phyloP scores from a whole-genome alignment of 1,140 invertebrate genomes.

The Trachymyrmex cornetzi region DNA sequence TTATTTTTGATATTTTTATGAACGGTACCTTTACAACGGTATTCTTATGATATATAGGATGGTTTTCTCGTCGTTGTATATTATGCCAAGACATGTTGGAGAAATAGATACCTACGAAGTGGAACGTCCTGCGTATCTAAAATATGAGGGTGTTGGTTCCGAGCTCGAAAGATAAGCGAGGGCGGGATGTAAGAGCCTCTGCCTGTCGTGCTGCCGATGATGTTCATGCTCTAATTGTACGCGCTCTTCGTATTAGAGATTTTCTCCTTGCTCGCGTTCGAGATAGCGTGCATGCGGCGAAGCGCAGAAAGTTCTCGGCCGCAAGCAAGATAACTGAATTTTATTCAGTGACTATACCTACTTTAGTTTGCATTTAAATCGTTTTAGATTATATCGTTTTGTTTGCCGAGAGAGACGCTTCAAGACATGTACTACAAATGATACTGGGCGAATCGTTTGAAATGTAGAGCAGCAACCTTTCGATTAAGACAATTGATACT shows the following conservation, averaged over 20 bases:
- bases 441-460: constrained; percentile 19
- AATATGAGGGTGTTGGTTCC: constrained; percentile 7
- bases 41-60: background rate
- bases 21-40: background rate
- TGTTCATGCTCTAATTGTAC: constrained; percentile 57
- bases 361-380: constrained; percentile 57
- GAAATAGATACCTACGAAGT: background rate
- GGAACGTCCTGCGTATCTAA: background rate
- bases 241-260: constrained; percentile 60
- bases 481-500: constrained; percentile 37
- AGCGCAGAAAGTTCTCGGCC: constrained; percentile 54
- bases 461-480: constrained; percentile 19
- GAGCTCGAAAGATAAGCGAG: constrained; percentile 31
- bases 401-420: background rate
- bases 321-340: constrained; percentile 43
- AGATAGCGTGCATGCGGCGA: constrained; percentile 46
- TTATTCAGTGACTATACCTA: constrained; percentile 17
- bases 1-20: background rate
- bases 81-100: background rate
- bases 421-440: background rate
- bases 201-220: constrained; percentile 25
- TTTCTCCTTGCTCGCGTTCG: constrained; percentile 54
- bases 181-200: constrained; percentile 5
- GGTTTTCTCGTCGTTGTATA: background rate
- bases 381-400: constrained; percentile 12